A percentile compares a stretch with the other conserved stretches of the same genome.
These are phyloP conservation scores for Hucho hucho DNA, from an alignment of 2,113 vertebrate species.

Conservation along the genomic window DNA sequence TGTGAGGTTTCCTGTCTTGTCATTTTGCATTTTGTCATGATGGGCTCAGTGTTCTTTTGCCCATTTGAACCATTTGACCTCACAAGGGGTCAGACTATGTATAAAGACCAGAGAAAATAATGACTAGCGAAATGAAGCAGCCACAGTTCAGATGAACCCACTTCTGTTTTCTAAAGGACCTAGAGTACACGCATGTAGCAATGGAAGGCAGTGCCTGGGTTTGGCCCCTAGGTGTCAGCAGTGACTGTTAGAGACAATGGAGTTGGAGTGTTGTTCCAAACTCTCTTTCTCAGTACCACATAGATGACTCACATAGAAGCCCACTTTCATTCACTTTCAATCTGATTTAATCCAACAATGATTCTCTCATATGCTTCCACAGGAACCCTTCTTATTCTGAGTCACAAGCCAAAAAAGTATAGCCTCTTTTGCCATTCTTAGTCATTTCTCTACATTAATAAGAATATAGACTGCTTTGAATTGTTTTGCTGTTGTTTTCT, in stretches of 20 bases:
- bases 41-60: too few relatives aligned
- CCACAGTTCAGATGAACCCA: not conserved
- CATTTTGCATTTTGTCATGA: too few relatives aligned
- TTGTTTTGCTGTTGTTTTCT: too few relatives aligned
- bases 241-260: not conserved
- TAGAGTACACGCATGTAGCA: too few relatives aligned
- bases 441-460: not conserved
- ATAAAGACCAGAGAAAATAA: too few relatives aligned
- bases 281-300: not conserved
- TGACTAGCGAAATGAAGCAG: not conserved
- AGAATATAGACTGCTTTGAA: not conserved
- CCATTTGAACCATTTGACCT: too few relatives aligned
- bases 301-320: not conserved
- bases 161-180: not conserved
- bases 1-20: too few relatives aligned
- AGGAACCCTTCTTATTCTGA: not conserved
- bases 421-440: too few relatives aligned
- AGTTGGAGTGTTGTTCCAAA: too few relatives aligned
- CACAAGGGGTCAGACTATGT: too few relatives aligned
- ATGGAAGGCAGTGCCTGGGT: not conserved
- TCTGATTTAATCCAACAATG: not conserved
- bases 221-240: constrained; percentile 11
- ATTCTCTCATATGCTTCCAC: not conserved
- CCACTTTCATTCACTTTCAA: not conserved
- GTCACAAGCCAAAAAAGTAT: not conserved